Percentiles rank a stretch among this genome's conserved stretches.
Evolutionary conservation across 2,888 invertebrate genomes (phyloP).

Genomic region (Cetonia aurata): DNA sequence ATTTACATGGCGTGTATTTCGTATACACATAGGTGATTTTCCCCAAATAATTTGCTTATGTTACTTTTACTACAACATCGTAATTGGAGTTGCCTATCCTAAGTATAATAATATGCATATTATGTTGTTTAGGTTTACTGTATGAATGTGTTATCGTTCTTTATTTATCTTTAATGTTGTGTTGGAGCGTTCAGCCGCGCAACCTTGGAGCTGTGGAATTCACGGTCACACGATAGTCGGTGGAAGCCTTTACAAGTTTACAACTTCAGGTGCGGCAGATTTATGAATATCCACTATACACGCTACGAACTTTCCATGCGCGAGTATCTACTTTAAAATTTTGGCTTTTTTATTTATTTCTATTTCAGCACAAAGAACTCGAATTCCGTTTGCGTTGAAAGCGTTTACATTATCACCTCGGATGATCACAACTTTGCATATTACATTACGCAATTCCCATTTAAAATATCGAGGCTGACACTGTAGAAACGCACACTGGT

Average conservation of each 20-base stretch:
- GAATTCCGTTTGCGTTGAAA: background rate
- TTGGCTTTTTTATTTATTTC: background rate
- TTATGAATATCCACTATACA: background rate
- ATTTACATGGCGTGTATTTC: too few species aligned
- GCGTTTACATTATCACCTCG: conserved; percentile 1
- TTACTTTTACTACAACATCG: too few species aligned
- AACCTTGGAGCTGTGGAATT: conserved; percentile 9
- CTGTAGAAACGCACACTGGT: background rate
- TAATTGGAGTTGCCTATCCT: too few species aligned
- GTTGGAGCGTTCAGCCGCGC: background rate
- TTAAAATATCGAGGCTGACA: conserved; percentile 20
- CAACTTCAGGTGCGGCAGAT: background rate
- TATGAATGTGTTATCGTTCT: too few species aligned
- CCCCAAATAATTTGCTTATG: too few species aligned
- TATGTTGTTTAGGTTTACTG: too few species aligned
- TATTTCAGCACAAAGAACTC: background rate
- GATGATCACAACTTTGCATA: background rate
- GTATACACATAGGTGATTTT: too few species aligned
- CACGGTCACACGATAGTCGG: background rate
- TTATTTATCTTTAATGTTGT: conserved; percentile 1
- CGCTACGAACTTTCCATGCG: too few species aligned
- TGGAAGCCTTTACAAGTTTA: conserved; percentile 2
- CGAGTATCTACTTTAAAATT: background rate
- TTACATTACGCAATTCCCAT: conserved; percentile 16
- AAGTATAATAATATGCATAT: too few species aligned